These are phyloP conservation scores for Ciconia stormi DNA, from an alignment of 2,113 vertebrate genomes.

Conservation along the genomic window DNA sequence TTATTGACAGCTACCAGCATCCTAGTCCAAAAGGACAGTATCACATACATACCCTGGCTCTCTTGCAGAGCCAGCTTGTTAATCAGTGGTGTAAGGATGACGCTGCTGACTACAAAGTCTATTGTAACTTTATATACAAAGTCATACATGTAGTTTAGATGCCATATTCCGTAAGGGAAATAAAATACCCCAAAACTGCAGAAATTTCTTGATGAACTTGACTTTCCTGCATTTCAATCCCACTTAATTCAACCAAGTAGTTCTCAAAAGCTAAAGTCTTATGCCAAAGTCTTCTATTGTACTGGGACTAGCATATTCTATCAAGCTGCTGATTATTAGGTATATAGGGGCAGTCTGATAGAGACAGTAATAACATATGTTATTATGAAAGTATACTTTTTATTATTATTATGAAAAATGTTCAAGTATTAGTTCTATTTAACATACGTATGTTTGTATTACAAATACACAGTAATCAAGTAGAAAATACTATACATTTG, in stretches of 20 bases:
- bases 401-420: no score
- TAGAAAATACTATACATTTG: not conserved
- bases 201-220: not conserved
- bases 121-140: not conserved
- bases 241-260: not conserved
- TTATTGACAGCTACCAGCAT: not conserved
- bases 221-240: not conserved
- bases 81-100: not conserved
- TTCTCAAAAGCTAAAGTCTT: not conserved
- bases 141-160: not conserved
- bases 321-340: not conserved
- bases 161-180: not conserved
- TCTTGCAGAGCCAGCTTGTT: not conserved
- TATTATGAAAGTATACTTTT: not conserved
- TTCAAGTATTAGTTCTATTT: not conserved
- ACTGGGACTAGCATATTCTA: not conserved
- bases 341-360: not conserved
- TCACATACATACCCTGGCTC: not conserved
- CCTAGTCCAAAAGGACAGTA: not conserved
- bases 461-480: not conserved
- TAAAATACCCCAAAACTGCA: not conserved
- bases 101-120: not conserved
- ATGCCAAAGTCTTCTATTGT: not conserved
- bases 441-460: not conserved
- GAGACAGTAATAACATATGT: not conserved